phyloP scores from a whole-genome alignment of 64 coral and sea anemone species.

The Stichodactyla mertensii region DNA sequence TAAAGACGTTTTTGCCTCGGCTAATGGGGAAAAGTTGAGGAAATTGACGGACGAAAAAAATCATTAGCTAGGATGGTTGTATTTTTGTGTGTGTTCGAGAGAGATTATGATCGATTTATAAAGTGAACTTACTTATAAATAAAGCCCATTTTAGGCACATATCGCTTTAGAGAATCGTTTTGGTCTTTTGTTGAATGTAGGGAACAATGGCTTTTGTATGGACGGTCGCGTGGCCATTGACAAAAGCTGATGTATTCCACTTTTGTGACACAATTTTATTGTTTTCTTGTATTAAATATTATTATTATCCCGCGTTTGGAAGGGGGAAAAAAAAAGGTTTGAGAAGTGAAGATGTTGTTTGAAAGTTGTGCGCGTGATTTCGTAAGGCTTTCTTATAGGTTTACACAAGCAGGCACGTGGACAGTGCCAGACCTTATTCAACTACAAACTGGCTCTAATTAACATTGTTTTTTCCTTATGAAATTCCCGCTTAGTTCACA shows the following conservation, averaged over 20 bases:
- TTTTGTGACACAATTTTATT: background rate
- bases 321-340: too few species aligned
- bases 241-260: background rate
- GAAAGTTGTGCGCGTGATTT: background rate
- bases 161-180: background rate
- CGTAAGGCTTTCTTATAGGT: background rate
- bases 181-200: background rate
- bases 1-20: background rate
- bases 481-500: background rate
- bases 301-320: too few species aligned
- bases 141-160: background rate
- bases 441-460: background rate
- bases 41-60: background rate
- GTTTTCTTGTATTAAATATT: background rate
- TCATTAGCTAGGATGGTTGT: background rate
- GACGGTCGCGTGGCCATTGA: background rate
- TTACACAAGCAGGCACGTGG: background rate
- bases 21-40: background rate
- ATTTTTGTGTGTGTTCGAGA: background rate
- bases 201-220: background rate
- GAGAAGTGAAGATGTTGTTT: background rate
- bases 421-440: background rate
- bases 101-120: background rate
- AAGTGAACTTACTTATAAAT: background rate
- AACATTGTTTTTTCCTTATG: background rate